Percentiles rank a stretch among this genome's conserved stretches.
phyloP scores from a whole-genome alignment of 1,140 invertebrate genomes.

The Drosophila micromelanica region DNA sequence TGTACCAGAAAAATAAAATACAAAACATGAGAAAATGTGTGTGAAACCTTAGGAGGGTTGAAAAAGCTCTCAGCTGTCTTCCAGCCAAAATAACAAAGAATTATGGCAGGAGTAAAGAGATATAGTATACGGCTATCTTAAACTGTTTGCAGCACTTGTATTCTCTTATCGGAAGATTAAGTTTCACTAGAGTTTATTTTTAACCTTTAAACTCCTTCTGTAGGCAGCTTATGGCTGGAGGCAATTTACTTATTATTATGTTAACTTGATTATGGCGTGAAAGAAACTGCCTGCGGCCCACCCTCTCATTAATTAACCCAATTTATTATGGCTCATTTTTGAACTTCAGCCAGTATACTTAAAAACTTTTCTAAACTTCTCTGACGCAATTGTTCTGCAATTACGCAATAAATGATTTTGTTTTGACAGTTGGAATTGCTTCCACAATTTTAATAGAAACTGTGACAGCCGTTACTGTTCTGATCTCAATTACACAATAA shows the following conservation, averaged over 20 bases:
- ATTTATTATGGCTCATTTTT: conserved; percentile 49
- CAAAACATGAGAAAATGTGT: conserved; percentile 54
- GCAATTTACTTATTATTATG: not conserved
- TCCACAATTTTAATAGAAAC: conserved; percentile 1
- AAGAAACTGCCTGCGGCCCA: conserved; percentile 8
- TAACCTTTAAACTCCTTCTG: not conserved
- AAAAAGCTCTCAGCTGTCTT: not conserved
- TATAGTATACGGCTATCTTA: conserved; percentile 3
- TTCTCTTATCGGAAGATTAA: not conserved
- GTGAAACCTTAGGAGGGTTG: conserved; percentile 35
- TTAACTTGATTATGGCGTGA: not conserved
- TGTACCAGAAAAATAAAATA: not conserved
- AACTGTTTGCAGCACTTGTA: not conserved
- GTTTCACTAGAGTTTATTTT: not conserved
- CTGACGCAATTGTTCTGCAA: conserved; percentile 20
- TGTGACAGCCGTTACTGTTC: conserved; percentile 10
- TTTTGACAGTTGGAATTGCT: conserved; percentile 58
- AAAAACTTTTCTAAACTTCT: conserved; percentile 15
- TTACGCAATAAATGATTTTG: conserved; percentile 57
- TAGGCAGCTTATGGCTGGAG: not conserved
- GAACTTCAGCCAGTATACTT: conserved; percentile 50
- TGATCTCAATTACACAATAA: conserved; percentile 29
- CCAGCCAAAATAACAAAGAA: not conserved
- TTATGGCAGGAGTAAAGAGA: not conserved
- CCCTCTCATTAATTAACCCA: conserved; percentile 58